Base-by-base conservation (phyloP, 1,140 invertebrate species). In the Epicauta chinensis region DNA sequence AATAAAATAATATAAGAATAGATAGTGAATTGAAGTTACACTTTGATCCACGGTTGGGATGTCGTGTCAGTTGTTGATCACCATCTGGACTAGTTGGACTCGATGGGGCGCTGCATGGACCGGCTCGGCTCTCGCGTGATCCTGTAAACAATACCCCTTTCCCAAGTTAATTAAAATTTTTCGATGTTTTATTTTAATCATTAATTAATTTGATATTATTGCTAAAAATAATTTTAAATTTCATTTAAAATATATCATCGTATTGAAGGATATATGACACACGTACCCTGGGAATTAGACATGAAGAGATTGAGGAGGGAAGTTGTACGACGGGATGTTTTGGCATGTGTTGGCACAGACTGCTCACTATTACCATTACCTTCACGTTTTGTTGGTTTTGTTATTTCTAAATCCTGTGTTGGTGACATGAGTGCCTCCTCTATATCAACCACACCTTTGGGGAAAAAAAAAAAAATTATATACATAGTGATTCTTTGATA, bases 251-350 rank as follows among this genome's bases (percentile, higher is more conserved):
- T 11, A 34, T 34, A 34, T 34, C 6, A 12, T 3, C 10, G 32
- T 34, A 9, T 17, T 46, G 40, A 23, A 23, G 23, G 23, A 23
- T 23, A 23, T 5, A 5, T 5, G 7, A 5, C 4, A 49, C 61
- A 78, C 77, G 70, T 91, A 84, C 88, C 89, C 83, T 91, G 88
- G 77, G 89, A 90, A 77, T 90, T 90, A 78, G 89, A 89, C 79
- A 91, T 90, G 81, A 93, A 93, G 76, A 93, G 81, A 82, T 93
- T 93, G 73, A 93, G 82, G 71, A 93, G 82, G 73, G 90, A 93
- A 72, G 89, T 92, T 75, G 91, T 91, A 78, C 90, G 86, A 74
- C 89, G 85, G 72, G 87, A 91, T 74, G 86, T 80, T 82, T 89
- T 89, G 76, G 75, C 64, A 65, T 69, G 65, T 67, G 66, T 70